Base-by-base conservation (phyloP, 53 echinoderm and acorn worm species). In the Stichopus horrens region DNA sequence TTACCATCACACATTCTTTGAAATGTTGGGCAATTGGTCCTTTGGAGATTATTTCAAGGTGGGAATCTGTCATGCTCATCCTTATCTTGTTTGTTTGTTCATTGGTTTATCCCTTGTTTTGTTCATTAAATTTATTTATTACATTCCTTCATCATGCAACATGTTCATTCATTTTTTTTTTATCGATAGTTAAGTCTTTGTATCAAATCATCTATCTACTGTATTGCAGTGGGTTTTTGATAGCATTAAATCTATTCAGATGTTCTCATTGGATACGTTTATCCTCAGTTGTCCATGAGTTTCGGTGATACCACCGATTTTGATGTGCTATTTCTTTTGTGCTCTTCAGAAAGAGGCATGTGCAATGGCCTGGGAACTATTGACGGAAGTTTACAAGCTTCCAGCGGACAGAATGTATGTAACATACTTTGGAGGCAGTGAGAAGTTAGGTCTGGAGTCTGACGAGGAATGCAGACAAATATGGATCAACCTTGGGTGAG, bases 1-100 rank as follows among this genome's bases (percentile, higher is more conserved):
- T 55, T 99, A 99, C 84, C 99, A 99, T 91, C 99, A 99, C 87
- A 96, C 99, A 20, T 99, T 99, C 93, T 99, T 99, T 93, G 99
- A 99, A 81, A 99, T 99, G 99, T 90, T 99, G 92, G 99, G 99
- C 20, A 96, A 92, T 23, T 99, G 98, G 99, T 99, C 99, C 10
- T 99, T 99, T 88, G 96, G 99, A 9, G 96, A 96, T 86, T 99
- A 93, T 89, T 98, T 96, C 90, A 99, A 98, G 96, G 99, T 99
- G 58, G 20, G 84, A 52, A 6, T 63, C 16, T 16, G 16, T 9
- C 11, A 13, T 63, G 14, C 8, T 63, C 18, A 23, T 76, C 37
- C 37, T 0, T 76, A n/a, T 53, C 21, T 83, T 59, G 8, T 71
- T 71, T 19, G 14, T 74, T 84, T 74, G 51, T 51, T 6, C 19